Evolutionary conservation across 2,888 invertebrate genomes (phyloP).

Genomic region (Perizoma affinitatum): DNA sequence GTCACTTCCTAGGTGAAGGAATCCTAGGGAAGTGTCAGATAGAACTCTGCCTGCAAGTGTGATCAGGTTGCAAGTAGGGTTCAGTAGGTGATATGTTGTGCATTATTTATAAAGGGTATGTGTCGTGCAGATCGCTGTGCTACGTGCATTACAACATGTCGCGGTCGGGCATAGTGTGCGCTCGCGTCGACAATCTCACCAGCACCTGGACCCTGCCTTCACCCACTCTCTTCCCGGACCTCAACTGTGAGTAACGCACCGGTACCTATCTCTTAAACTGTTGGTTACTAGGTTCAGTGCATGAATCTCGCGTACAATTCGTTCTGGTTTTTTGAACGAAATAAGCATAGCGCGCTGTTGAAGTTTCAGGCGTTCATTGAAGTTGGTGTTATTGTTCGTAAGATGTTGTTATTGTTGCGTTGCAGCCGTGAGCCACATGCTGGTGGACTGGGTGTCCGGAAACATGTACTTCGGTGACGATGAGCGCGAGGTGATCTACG

Average conservation of each 20-base stretch:
- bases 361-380: too few relatives aligned
- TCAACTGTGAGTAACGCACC: slow-evolving; percentile 81
- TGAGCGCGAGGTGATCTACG: slow-evolving; percentile 87
- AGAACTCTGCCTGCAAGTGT: too few relatives aligned
- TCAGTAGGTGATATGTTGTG: too few relatives aligned
- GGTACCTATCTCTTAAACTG: too few relatives aligned
- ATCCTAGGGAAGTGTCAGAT: too few relatives aligned
- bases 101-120: too few relatives aligned
- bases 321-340: too few relatives aligned
- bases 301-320: neutral
- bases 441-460: slow-evolving; percentile 92
- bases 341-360: too few relatives aligned
- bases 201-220: slow-evolving; percentile 83
- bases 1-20: neutral
- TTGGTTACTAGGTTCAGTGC: too few relatives aligned
- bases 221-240: slow-evolving; percentile 85
- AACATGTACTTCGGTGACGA: slow-evolving; percentile 94
- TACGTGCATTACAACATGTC: slow-evolving; percentile 88
- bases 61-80: too few relatives aligned
- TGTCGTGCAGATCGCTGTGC: slow-evolving; percentile 83
- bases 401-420: neutral
- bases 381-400: too few relatives aligned
- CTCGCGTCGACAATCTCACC: slow-evolving; percentile 86
- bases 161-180: slow-evolving; percentile 85
- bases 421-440: slow-evolving; percentile 89